phyloP scores from a whole-genome alignment of 2,888 invertebrate genomes.

The Liopterus haemorrhoidalis region DNA sequence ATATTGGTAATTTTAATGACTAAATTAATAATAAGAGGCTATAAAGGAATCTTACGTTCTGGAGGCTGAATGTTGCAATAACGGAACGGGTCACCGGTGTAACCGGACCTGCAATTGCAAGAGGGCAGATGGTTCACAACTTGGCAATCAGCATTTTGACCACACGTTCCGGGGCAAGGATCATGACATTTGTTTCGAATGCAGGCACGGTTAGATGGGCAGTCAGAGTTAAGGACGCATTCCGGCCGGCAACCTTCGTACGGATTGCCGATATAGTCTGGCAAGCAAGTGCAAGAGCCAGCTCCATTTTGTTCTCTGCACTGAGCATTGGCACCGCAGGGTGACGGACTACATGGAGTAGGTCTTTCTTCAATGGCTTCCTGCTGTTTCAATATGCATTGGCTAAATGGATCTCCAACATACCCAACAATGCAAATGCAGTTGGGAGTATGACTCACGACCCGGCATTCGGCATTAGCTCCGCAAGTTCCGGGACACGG shows the following conservation, averaged over 20 bases:
- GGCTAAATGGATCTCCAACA: slow-evolving; percentile 70
- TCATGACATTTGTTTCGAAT: slow-evolving; percentile 64
- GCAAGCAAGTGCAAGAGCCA: slow-evolving; percentile 16
- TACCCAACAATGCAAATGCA: slow-evolving; percentile 63
- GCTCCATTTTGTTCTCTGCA: slow-evolving; percentile 50
- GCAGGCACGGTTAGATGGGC: slow-evolving; percentile 61
- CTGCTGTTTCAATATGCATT: slow-evolving; percentile 46
- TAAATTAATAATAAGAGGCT: too few relatives aligned
- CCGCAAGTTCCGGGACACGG: slow-evolving; percentile 71
- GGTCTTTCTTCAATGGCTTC: slow-evolving; percentile 23
- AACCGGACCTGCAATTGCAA: slow-evolving; percentile 57
- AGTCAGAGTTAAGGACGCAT: slow-evolving; percentile 62
- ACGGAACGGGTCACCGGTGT: slow-evolving; percentile 61
- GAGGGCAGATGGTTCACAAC: slow-evolving; percentile 63
- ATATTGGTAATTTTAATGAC: too few relatives aligned
- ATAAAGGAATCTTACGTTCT: slow-evolving; percentile 12
- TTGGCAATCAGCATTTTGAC: slow-evolving; percentile 61
- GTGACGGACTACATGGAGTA: slow-evolving; percentile 57
- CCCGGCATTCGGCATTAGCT: slow-evolving; percentile 65
- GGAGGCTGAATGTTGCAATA: slow-evolving; percentile 46
- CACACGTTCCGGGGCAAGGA: slow-evolving; percentile 68
- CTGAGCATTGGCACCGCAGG: slow-evolving; percentile 59
- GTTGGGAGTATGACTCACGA: slow-evolving; percentile 67
- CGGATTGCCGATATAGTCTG: slow-evolving; percentile 65
- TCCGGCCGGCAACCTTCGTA: slow-evolving; percentile 67